phyloP scores from a whole-genome alignment of 2,888 invertebrate genomes.

The Taphrorychus bicolor region DNA sequence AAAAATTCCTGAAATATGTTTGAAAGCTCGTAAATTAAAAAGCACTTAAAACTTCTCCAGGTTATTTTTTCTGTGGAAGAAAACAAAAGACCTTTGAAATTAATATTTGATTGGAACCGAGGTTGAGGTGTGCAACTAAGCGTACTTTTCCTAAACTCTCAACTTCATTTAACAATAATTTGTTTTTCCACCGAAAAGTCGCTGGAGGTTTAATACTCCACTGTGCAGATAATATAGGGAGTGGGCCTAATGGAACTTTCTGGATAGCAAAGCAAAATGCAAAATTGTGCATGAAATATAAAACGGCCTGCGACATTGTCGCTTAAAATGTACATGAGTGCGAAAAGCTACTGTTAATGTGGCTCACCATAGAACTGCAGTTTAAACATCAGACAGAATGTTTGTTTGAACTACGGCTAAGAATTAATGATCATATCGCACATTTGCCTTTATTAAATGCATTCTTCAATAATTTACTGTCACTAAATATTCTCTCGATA shows the following conservation, averaged over 20 bases:
- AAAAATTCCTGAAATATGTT: too few species aligned
- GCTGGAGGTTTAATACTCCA: constrained; percentile 16
- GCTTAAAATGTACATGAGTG: not conserved
- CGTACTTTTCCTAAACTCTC: not conserved
- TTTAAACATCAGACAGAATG: too few species aligned
- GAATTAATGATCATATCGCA: too few species aligned
- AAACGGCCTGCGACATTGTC: constrained; percentile 8
- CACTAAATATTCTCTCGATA: too few species aligned
- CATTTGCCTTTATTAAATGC: too few species aligned
- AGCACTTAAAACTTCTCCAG: too few species aligned
- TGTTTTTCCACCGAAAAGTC: constrained; percentile 10
- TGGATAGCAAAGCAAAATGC: not conserved
- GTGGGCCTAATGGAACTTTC: constrained; percentile 23
- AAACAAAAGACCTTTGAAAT: not conserved
- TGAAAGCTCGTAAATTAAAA: too few species aligned
- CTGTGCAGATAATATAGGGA: constrained; percentile 17
- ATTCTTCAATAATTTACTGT: too few species aligned
- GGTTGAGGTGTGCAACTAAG: not conserved
- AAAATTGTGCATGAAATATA: constrained; percentile 23
- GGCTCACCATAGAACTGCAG: not conserved
- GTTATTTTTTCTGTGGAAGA: not conserved
- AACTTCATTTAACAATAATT: constrained; percentile 1
- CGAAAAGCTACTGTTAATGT: not conserved
- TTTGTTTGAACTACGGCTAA: too few species aligned
- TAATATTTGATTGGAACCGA: not conserved